Conservation (phyloP, 1,140 invertebrate species). For the Coenobita brevimanus region DNA sequence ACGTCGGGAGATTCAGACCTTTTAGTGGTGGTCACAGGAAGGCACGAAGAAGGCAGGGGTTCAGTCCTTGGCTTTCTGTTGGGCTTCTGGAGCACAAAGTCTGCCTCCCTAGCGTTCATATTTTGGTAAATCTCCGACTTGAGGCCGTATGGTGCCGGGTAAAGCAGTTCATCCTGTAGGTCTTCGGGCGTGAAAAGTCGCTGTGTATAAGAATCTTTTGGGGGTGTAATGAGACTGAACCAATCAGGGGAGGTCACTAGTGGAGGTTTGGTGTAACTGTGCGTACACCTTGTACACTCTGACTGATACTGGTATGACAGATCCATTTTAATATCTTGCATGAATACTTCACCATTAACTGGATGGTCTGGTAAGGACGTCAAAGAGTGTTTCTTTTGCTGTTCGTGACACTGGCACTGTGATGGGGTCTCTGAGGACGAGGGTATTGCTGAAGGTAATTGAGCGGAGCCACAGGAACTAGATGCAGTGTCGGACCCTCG, state of each 20-base stretch:
- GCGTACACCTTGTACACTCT: not conserved
- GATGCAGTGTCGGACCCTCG: not conserved
- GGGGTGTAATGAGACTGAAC: slow-evolving; percentile 39
- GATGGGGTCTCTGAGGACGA: not conserved
- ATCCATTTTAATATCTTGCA: not conserved
- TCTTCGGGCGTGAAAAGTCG: slow-evolving; percentile 44
- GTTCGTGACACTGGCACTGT: not conserved
- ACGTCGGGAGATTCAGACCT: not conserved
- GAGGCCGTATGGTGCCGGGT: slow-evolving; percentile 43
- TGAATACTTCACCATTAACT: slow-evolving; percentile 6
- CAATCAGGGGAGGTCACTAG: slow-evolving; percentile 38
- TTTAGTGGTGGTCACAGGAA: not conserved
- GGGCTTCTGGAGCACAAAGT: slow-evolving; percentile 47
- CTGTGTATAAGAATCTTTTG: slow-evolving; percentile 44
- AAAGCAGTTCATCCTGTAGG: slow-evolving; percentile 43
- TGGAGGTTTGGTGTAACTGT: not conserved
- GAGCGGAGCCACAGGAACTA: not conserved
- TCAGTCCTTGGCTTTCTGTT: slow-evolving; percentile 51
- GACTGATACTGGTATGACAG: not conserved
- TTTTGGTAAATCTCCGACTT: slow-evolving; percentile 53
- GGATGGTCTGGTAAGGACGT: not conserved
- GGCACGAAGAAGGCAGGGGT: slow-evolving; percentile 23
- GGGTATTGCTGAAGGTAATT: not conserved
- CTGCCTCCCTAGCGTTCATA: slow-evolving; percentile 48
- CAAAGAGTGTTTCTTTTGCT: not conserved